Percentiles rank a stretch among this genome's conserved stretches.
phyloP scores from a whole-genome alignment of 2,113 vertebrate species.

The Rhinichthys klamathensis region DNA sequence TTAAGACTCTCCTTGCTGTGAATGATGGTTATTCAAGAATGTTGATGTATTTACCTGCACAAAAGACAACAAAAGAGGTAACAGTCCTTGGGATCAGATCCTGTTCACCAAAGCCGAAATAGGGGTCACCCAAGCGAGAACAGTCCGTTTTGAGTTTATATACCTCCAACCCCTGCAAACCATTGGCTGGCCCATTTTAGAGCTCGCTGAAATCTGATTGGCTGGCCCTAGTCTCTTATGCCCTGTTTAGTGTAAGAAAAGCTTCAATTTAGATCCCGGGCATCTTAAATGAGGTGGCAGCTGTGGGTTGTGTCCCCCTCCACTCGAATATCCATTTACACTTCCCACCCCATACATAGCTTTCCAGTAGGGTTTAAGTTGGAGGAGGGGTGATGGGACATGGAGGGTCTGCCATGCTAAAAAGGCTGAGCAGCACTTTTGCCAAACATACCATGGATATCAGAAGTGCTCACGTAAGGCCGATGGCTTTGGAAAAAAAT shows the following conservation, averaged over 20 bases:
- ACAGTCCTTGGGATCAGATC: conserved; percentile 83
- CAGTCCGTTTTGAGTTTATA: conserved; percentile 70
- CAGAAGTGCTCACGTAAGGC: conserved; percentile 49
- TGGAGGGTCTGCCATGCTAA: conserved; percentile 39
- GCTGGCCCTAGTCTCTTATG: conserved; percentile 61
- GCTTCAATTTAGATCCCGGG: conserved; percentile 69
- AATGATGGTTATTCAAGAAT: conserved; percentile 3
- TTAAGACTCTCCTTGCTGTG: background rate
- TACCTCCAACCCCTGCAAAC: conserved; percentile 59
- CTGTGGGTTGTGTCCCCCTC: conserved; percentile 59
- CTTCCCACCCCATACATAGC: conserved; percentile 68
- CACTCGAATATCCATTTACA: conserved; percentile 14
- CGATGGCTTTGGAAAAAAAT: conserved; percentile 56
- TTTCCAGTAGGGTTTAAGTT: conserved; percentile 48
- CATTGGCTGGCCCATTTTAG: conserved; percentile 75
- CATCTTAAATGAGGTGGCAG: conserved; percentile 68
- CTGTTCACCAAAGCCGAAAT: conserved; percentile 80
- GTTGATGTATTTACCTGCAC: conserved; percentile 74
- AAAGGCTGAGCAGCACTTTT: conserved; percentile 68
- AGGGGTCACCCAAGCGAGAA: conserved; percentile 76
- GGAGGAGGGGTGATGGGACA: conserved; percentile 26
- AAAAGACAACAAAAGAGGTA: conserved; percentile 77
- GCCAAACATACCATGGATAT: conserved; percentile 54
- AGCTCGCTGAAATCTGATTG: conserved; percentile 72
- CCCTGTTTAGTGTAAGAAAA: conserved; percentile 70